Percentiles rank a stretch among this genome's conserved stretches.
Evolutionary conservation across 2,113 vertebrate genomes (phyloP).

Genomic region (Seriola quinqueradiata): DNA sequence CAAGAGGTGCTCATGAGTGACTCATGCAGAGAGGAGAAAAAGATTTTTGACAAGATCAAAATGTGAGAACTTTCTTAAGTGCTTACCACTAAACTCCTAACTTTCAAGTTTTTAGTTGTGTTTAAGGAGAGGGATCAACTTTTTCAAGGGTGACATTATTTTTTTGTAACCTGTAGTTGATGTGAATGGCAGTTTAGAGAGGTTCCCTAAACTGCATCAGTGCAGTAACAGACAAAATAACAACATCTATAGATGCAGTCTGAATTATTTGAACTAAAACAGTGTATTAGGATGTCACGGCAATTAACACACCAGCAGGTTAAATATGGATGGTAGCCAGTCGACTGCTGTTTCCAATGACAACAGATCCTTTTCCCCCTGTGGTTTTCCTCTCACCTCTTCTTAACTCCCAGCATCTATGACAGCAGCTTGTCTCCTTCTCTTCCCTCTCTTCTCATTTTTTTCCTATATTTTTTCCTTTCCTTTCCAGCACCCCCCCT

Average conservation of each 20-base stretch:
- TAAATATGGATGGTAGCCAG: constrained; percentile 20
- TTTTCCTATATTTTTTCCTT: no score
- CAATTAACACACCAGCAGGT: constrained; percentile 23
- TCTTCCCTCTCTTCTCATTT: not conserved
- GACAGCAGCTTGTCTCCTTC: not conserved
- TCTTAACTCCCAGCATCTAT: not conserved
- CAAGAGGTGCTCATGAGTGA: constrained; percentile 19
- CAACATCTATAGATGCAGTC: not conserved
- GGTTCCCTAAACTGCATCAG: not conserved
- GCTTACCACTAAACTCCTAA: not conserved
- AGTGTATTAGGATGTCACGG: constrained; percentile 8
- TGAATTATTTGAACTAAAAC: not conserved
- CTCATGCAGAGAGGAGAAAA: constrained; percentile 14
- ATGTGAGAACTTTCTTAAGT: constrained; percentile 22
- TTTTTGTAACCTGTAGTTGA: constrained; percentile 1
- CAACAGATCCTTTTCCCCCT: constrained; percentile 23
- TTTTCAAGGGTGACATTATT: not conserved
- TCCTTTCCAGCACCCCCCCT: not conserved
- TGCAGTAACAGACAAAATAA: not conserved
- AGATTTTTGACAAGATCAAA: constrained; percentile 22
- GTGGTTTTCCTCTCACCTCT: constrained; percentile 30
- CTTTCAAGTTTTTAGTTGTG: not conserved
- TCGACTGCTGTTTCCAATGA: constrained; percentile 47
- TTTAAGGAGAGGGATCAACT: not conserved
- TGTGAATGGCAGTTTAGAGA: not conserved